Percentiles rank a stretch among this genome's conserved stretches.
These are phyloP conservation scores for Stenichneumon culpator DNA, from an alignment of 2,888 invertebrate species.

Conservation along the genomic window DNA sequence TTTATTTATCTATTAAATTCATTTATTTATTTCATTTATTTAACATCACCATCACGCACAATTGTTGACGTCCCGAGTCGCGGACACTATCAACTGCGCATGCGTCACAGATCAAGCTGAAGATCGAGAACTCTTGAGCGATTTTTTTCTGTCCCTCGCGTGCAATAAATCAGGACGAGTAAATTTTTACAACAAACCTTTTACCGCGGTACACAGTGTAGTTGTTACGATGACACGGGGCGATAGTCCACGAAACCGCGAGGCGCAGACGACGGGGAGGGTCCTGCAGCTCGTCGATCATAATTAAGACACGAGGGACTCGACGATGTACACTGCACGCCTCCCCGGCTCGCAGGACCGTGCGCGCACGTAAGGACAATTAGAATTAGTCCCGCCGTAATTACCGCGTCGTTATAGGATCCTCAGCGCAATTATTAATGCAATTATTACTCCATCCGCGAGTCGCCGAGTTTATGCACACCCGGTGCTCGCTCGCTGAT, in stretches of 20 bases:
- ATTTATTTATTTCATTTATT: no score
- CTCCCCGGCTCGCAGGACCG: conserved; percentile 32
- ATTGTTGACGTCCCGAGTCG: no score
- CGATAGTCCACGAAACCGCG: conserved; percentile 12
- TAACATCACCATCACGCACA: no score
- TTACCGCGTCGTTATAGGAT: conserved; percentile 70
- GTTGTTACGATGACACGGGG: conserved; percentile 10
- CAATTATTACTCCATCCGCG: conserved; percentile 68
- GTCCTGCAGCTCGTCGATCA: conserved; percentile 67
- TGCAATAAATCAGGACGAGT: background rate
- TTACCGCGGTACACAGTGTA: background rate
- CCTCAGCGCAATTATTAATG: conserved; percentile 70
- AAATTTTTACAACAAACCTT: background rate
- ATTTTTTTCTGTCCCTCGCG: background rate
- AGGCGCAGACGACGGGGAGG: conserved; percentile 24
- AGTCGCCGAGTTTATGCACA: conserved; percentile 30
- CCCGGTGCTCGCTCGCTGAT: conserved; percentile 20
- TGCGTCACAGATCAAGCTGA: background rate
- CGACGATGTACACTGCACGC: conserved; percentile 23
- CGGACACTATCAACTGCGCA: no score
- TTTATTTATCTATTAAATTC: no score
- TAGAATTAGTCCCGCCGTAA: conserved; percentile 72
- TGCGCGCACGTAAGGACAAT: conserved; percentile 71
- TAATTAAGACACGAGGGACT: conserved; percentile 71
- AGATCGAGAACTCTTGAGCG: background rate